These are phyloP conservation scores for Caenorhabditis plicata DNA, from an alignment of 2,888 invertebrate genomes.

Conservation along the genomic window DNA sequence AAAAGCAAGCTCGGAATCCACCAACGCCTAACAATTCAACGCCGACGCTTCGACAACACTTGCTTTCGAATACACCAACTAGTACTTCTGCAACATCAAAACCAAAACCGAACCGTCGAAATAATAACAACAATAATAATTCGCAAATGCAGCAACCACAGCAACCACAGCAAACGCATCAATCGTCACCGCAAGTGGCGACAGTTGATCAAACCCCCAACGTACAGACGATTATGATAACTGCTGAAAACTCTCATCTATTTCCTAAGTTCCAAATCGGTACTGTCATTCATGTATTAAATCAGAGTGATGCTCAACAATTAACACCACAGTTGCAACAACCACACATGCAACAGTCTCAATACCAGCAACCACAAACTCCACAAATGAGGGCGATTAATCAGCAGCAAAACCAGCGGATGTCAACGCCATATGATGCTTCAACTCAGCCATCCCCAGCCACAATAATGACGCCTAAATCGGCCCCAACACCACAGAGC, in stretches of 20 bases:
- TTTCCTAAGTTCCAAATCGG: constrained; percentile 1
- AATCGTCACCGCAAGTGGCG: background rate
- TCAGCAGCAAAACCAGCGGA: background rate
- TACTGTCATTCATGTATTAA: constrained; percentile 1
- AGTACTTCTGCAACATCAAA: too few species aligned
- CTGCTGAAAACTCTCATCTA: background rate
- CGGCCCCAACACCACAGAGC: too few species aligned
- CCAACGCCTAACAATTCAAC: background rate
- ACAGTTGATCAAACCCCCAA: background rate
- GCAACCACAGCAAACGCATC: background rate
- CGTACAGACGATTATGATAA: constrained; percentile 1
- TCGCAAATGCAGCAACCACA: background rate
- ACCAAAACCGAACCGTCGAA: too few species aligned
- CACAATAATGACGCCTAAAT: too few species aligned
- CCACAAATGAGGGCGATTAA: background rate
- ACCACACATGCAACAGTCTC: background rate
- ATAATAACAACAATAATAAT: too few species aligned
- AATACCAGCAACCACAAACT: background rate
- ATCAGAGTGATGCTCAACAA: background rate
- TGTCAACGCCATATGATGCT: too few species aligned
- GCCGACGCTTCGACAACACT: too few species aligned
- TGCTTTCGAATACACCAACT: too few species aligned
- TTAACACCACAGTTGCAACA: background rate
- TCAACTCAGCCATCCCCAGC: too few species aligned
- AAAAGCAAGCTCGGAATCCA: background rate